A percentile compares a stretch with the other conserved stretches of the same genome.
Conservation (phyloP, 2,113 vertebrate genomes). For the Oreochromis aureus region DNA sequence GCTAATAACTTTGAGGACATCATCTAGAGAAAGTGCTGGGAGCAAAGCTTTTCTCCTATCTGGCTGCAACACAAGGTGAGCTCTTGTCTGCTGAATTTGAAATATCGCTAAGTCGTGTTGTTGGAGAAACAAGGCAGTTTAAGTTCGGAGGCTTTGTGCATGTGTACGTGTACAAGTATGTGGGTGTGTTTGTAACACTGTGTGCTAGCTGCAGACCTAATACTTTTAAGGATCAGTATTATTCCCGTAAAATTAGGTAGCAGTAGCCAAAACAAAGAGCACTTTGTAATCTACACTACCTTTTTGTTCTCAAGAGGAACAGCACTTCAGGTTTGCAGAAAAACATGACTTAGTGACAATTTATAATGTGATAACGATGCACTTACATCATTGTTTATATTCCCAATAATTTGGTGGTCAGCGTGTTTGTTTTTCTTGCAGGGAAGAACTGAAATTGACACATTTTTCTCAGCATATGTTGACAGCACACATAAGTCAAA, state of each 20-base stretch:
- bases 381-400: not conserved
- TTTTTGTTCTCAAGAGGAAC: not conserved
- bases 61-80: constrained; percentile 53
- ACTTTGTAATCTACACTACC: not conserved
- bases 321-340: not conserved
- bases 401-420: not conserved
- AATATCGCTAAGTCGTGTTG: constrained; percentile 24
- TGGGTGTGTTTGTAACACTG: not conserved
- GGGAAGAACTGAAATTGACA: not conserved
- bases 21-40: constrained; percentile 29
- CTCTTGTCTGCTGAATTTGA: constrained; percentile 44
- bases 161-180: not conserved
- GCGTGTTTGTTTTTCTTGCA: not conserved
- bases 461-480: not conserved
- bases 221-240: constrained; percentile 3
- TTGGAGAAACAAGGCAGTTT: not conserved
- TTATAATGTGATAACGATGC: not conserved
- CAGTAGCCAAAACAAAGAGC: constrained; percentile 22
- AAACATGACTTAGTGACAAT: not conserved
- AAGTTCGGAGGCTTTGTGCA: not conserved
- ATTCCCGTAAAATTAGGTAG: not conserved
- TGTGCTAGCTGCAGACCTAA: not conserved
- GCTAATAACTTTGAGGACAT: constrained; percentile 68
- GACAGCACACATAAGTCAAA: not conserved
- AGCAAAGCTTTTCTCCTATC: constrained; percentile 61